Conservation (phyloP, 2,113 vertebrate genomes). For the Hippocampus barbouri region DNA sequence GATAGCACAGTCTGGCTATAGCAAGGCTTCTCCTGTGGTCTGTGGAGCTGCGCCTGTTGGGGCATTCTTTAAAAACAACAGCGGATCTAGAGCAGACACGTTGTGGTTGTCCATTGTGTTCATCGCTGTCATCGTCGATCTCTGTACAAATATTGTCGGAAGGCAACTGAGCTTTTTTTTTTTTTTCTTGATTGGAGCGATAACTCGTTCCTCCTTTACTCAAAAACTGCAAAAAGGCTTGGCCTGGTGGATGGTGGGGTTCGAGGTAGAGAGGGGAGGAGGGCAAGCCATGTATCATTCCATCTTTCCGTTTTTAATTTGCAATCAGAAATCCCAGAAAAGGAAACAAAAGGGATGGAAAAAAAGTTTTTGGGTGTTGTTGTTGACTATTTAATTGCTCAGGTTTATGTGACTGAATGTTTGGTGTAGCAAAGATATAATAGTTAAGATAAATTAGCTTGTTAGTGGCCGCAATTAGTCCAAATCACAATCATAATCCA, state of each 20-base stretch:
- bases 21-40: slow-evolving; percentile 55
- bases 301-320: neutral
- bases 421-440: neutral
- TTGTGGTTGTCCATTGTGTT: slow-evolving; percentile 39
- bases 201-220: slow-evolving; percentile 50
- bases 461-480: neutral
- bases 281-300: neutral
- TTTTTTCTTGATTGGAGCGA: slow-evolving; percentile 54
- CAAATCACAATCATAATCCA: neutral
- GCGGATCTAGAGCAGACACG: slow-evolving; percentile 59
- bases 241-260: slow-evolving; percentile 38
- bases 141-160: slow-evolving; percentile 72
- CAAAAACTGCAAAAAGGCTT: slow-evolving; percentile 45
- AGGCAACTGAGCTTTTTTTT: slow-evolving; percentile 73
- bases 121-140: slow-evolving; percentile 49
- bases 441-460: neutral
- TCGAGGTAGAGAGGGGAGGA: slow-evolving; percentile 62
- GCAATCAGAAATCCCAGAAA: slow-evolving; percentile 32
- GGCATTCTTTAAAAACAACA: slow-evolving; percentile 58
- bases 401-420: neutral
- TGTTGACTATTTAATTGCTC: neutral
- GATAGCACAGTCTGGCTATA: slow-evolving; percentile 72
- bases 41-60: slow-evolving; percentile 36
- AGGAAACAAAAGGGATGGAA: slow-evolving; percentile 19
- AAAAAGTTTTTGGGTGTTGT: neutral